These are phyloP conservation scores for Scartelaos histophorus DNA, from an alignment of 2,113 vertebrate genomes.

Conservation along the genomic window DNA sequence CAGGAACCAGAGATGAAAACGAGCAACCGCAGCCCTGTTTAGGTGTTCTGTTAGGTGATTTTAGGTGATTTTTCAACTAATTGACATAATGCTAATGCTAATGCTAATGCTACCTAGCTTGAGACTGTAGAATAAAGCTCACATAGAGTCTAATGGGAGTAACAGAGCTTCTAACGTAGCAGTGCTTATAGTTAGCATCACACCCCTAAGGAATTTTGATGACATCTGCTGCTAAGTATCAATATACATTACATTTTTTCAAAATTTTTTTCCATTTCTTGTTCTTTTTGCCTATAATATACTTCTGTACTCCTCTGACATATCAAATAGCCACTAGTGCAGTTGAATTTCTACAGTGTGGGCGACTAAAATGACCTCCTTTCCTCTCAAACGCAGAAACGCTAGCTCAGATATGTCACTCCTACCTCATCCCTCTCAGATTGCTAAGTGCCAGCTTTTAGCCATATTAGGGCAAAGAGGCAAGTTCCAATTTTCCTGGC, in stretches of 20 bases:
- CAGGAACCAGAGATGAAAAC: too few relatives aligned
- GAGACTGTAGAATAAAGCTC: too few relatives aligned
- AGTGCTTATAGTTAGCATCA: too few relatives aligned
- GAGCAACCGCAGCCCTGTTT: too few relatives aligned
- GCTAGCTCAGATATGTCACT: slow-evolving; percentile 17
- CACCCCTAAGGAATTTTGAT: too few relatives aligned
- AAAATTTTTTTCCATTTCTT: not conserved
- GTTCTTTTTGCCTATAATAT: not conserved
- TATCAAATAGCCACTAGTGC: not conserved
- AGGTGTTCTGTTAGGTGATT: too few relatives aligned
- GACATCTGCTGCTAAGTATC: too few relatives aligned
- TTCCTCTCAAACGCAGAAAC: slow-evolving; percentile 13
- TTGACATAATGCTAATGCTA: too few relatives aligned
- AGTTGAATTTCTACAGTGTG: slow-evolving; percentile 15
- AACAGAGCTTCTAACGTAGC: too few relatives aligned
- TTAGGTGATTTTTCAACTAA: too few relatives aligned
- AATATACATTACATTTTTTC: not conserved
- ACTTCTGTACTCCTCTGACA: not conserved
- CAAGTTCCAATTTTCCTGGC: slow-evolving; percentile 22
- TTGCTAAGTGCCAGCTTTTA: slow-evolving; percentile 40
- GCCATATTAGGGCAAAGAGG: slow-evolving; percentile 65
- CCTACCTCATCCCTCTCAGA: slow-evolving; percentile 28
- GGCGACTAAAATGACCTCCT: slow-evolving; percentile 22
- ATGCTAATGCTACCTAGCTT: too few relatives aligned
- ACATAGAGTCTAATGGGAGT: too few relatives aligned